A percentile compares a stretch with the other conserved stretches of the same genome.
These are phyloP conservation scores for Ephialtes manifestator DNA, from an alignment of 2,888 invertebrate genomes.

Conservation along the genomic window DNA sequence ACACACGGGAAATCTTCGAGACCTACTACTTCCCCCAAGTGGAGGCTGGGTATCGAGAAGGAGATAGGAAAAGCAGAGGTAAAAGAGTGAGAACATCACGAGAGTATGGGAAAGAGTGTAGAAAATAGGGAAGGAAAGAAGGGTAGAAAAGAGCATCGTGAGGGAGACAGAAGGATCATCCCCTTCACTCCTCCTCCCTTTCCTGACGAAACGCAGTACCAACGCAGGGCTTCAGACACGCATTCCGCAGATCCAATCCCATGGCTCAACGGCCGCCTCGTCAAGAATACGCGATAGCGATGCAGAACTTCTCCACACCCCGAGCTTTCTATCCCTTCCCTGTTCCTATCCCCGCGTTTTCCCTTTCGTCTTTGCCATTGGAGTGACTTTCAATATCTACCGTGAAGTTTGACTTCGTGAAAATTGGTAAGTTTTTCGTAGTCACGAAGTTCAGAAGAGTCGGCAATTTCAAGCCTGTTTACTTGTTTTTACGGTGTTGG, in stretches of 20 bases:
- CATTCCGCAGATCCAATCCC: conserved; percentile 77
- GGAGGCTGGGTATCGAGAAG: conserved; percentile 49
- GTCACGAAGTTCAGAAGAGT: conserved; percentile 11
- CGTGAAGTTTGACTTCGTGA: conserved; percentile 9
- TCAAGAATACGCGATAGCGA: conserved; percentile 73
- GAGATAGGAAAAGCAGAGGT: conserved; percentile 42
- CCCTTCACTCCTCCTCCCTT: conserved; percentile 17
- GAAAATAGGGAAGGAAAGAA: conserved; percentile 38
- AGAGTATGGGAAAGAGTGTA: background rate
- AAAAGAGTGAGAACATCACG: conserved; percentile 44
- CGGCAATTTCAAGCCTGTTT: conserved; percentile 32
- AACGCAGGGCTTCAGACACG: conserved; percentile 74
- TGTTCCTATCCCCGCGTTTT: background rate
- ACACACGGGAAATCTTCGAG: conserved; percentile 82
- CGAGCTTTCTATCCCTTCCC: conserved; percentile 12
- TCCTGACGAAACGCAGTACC: conserved; percentile 35
- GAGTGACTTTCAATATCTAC: conserved; percentile 54
- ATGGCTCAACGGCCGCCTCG: conserved; percentile 72
- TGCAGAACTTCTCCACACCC: background rate
- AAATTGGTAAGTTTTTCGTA: background rate
- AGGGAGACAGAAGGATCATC: conserved; percentile 45
- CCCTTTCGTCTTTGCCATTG: conserved; percentile 30
- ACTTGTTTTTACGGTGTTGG: background rate
- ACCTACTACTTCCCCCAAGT: conserved; percentile 43
- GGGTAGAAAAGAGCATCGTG: conserved; percentile 34